These are phyloP conservation scores for Adineta ricciae DNA, from an alignment of 2,888 invertebrate genomes.

Conservation along the genomic window DNA sequence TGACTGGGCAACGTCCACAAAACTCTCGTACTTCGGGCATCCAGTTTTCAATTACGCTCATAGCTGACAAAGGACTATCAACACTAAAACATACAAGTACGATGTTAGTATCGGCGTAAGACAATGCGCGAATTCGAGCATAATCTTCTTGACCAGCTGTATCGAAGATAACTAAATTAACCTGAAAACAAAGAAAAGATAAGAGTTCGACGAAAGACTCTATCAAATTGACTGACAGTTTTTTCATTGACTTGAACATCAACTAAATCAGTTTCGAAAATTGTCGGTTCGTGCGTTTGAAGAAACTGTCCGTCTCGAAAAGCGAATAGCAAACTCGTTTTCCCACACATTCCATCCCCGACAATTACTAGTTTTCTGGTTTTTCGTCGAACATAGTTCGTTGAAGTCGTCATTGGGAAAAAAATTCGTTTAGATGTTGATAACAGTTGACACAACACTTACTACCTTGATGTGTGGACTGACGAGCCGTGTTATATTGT, in stretches of 20 bases:
- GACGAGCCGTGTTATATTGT: too few species aligned
- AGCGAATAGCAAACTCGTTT: constrained; percentile 19
- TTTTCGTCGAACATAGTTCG: background rate
- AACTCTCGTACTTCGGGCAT: background rate
- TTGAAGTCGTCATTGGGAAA: background rate
- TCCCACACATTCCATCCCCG: constrained; percentile 26
- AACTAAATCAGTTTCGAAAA: constrained; percentile 3
- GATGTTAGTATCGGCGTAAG: background rate
- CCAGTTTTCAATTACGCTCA: background rate
- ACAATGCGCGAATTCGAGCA: background rate
- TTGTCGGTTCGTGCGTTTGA: background rate
- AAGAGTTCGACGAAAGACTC: background rate
- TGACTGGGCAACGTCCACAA: background rate
- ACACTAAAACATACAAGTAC: background rate
- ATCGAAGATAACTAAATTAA: background rate
- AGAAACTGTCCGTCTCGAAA: constrained; percentile 21
- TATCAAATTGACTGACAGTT: background rate
- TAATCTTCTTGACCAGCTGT: background rate
- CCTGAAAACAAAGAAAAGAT: background rate
- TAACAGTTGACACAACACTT: too few species aligned
- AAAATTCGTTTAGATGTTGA: too few species aligned
- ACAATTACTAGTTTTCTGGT: constrained; percentile 22
- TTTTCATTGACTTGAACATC: constrained; percentile 19
- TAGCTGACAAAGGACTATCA: background rate
- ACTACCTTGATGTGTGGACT: too few species aligned